Conservation (phyloP, 2,797 vertebrate species). For the Numenius phaeopus region DNA sequence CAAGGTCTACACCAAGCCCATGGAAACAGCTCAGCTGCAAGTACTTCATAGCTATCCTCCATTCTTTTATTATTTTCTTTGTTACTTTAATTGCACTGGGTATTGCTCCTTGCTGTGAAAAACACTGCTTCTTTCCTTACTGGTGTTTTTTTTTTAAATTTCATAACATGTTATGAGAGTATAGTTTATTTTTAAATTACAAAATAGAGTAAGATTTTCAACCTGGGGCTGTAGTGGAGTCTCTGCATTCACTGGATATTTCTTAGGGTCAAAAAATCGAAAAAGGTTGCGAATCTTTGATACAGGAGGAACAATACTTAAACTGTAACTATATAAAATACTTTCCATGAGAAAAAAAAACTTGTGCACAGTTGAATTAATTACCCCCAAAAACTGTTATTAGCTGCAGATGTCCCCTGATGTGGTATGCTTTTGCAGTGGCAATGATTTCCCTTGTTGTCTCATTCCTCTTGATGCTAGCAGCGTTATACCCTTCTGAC, state of each 20-base stretch:
- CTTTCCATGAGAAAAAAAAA: neutral
- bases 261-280: neutral
- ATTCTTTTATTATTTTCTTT: neutral
- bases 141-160: neutral
- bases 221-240: neutral
- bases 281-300: neutral
- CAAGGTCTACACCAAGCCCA: neutral
- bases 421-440: neutral
- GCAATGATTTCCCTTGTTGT: neutral
- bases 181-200: neutral
- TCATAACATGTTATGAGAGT: neutral
- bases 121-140: neutral
- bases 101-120: constrained; percentile 4
- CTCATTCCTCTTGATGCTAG: neutral
- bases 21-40: neutral
- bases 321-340: neutral
- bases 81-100: neutral
- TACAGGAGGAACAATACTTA: neutral
- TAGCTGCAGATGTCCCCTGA: neutral
- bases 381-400: neutral
- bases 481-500: neutral
- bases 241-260: neutral
- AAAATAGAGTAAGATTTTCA: neutral
- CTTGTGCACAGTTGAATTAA: neutral
- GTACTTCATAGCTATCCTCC: neutral